phyloP scores from a whole-genome alignment of 1,140 invertebrate species.

The Drosophila rhopaloa region DNA sequence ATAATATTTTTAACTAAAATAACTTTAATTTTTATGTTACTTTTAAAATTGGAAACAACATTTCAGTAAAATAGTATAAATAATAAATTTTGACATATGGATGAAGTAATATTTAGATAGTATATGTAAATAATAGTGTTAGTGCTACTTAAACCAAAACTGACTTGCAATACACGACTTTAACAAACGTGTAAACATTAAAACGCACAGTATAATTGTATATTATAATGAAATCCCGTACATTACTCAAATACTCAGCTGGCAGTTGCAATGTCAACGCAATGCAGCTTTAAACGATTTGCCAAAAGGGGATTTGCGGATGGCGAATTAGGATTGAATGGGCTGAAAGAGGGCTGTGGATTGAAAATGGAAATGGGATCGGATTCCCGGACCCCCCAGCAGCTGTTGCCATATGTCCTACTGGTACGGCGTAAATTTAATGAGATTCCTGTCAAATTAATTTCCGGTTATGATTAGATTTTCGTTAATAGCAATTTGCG shows the following conservation, averaged over 20 bases:
- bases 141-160: not conserved
- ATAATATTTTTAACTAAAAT: too few species aligned
- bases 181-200: not conserved
- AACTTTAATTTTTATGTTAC: too few species aligned
- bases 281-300: conserved; percentile 77
- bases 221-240: conserved; percentile 77
- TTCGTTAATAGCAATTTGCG: conserved; percentile 85
- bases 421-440: conserved; percentile 79
- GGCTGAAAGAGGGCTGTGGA: not conserved
- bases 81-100: too few species aligned
- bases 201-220: conserved; percentile 63
- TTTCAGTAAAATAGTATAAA: too few species aligned
- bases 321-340: conserved; percentile 21
- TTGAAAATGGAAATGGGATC: not conserved
- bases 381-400: conserved; percentile 10
- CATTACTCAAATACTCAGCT: conserved; percentile 78
- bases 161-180: not conserved
- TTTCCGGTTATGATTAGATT: conserved; percentile 85
- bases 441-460: conserved; percentile 85
- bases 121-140: too few species aligned
- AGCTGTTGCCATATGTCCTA: conserved; percentile 48
- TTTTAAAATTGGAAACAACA: too few species aligned
- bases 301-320: conserved; percentile 30
- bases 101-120: too few species aligned
- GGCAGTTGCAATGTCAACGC: conserved; percentile 72